These are phyloP conservation scores for Aethes cnicana DNA, from an alignment of 2,888 invertebrate species.

Conservation along the genomic window DNA sequence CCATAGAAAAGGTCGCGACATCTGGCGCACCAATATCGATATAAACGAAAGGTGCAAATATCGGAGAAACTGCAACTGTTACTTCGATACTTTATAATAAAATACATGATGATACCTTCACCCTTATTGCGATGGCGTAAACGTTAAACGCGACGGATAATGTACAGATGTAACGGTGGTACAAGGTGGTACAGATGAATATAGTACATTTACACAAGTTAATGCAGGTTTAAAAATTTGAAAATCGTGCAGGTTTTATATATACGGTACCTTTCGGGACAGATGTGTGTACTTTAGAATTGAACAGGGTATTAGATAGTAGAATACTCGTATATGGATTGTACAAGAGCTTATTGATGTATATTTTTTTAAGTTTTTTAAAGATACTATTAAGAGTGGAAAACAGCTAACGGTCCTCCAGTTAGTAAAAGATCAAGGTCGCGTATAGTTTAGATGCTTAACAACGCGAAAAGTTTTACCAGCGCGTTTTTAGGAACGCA, in stretches of 20 bases:
- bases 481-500: too few relatives aligned
- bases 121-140: too few relatives aligned
- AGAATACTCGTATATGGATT: too few relatives aligned
- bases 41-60: constrained; percentile 63
- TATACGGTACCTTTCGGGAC: constrained; percentile 36
- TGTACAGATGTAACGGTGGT: constrained; percentile 12
- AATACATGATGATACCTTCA: background rate
- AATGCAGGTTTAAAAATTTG: constrained; percentile 11
- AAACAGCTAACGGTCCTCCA: too few relatives aligned
- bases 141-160: background rate
- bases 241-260: background rate
- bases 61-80: constrained; percentile 62
- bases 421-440: too few relatives aligned
- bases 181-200: constrained; percentile 19
- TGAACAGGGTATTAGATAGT: too few relatives aligned
- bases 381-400: too few relatives aligned
- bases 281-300: background rate
- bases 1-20: constrained; percentile 61
- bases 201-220: constrained; percentile 13
- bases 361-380: too few relatives aligned
- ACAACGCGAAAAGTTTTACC: too few relatives aligned
- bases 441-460: too few relatives aligned
- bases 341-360: too few relatives aligned
- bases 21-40: constrained; percentile 60
- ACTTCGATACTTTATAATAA: constrained; percentile 5